phyloP scores from a whole-genome alignment of 2,888 invertebrate genomes.

The Suillia variegata region DNA sequence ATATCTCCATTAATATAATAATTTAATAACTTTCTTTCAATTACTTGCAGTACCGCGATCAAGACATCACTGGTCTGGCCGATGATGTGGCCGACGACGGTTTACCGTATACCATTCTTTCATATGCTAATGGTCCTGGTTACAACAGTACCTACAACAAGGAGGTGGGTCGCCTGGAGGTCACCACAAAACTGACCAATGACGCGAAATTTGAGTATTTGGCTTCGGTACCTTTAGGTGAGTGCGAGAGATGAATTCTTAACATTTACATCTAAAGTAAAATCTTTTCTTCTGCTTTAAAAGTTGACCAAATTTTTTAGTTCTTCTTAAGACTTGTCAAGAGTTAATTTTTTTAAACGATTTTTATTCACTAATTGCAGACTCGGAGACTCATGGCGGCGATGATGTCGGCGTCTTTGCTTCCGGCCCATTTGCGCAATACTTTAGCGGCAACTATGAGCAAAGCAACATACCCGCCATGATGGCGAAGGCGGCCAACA shows the following conservation, averaged over 20 bases:
- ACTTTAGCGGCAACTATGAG: conserved; percentile 80
- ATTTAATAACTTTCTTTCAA: background rate
- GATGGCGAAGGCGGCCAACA: conserved; percentile 73
- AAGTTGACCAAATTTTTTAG: no score
- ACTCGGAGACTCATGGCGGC: conserved; percentile 74
- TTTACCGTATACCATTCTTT: conserved; percentile 71
- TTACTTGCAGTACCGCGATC: conserved; percentile 60
- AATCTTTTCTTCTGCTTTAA: no score
- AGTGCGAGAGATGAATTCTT: no score
- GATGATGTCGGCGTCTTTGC: conserved; percentile 84
- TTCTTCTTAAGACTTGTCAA: no score
- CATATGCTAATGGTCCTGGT: conserved; percentile 79
- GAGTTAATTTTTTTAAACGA: no score
- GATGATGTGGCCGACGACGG: conserved; percentile 65
- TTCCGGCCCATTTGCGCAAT: conserved; percentile 76
- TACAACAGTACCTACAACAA: conserved; percentile 60
- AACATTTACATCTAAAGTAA: no score
- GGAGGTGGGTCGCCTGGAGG: conserved; percentile 40
- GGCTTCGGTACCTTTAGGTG: conserved; percentile 68
- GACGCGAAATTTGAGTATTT: conserved; percentile 63
- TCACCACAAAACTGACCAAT: conserved; percentile 38
- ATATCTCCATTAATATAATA: background rate
- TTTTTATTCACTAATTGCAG: no score
- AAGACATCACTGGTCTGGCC: conserved; percentile 65
- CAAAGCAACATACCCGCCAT: conserved; percentile 80